Conservation (phyloP, 2,888 invertebrate species). For the Cyaniris semiargus region DNA sequence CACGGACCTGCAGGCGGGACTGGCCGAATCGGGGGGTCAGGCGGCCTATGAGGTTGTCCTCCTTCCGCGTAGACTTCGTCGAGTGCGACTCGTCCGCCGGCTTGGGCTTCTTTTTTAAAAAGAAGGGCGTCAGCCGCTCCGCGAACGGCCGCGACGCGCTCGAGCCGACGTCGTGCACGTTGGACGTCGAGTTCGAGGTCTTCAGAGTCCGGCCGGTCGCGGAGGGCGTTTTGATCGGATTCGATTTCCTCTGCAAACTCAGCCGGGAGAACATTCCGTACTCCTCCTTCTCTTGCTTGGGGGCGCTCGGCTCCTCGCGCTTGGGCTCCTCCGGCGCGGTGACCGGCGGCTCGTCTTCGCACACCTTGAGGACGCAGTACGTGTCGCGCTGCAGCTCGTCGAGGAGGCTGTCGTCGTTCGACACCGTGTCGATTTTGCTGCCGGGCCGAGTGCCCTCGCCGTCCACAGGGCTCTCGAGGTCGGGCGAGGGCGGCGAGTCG, state of each 20-base stretch:
- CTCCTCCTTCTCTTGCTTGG: slow-evolving; percentile 48
- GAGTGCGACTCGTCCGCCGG: slow-evolving; percentile 54
- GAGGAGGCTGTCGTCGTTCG: slow-evolving; percentile 70
- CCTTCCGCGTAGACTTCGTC: slow-evolving; percentile 53
- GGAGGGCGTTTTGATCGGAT: slow-evolving; percentile 65
- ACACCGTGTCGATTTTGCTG: slow-evolving; percentile 50
- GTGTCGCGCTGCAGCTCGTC: slow-evolving; percentile 69
- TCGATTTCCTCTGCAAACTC: slow-evolving; percentile 71
- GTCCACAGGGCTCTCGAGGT: slow-evolving; percentile 38
- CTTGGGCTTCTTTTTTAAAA: slow-evolving; percentile 71
- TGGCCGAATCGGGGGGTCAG: slow-evolving; percentile 73
- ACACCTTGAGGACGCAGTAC: slow-evolving; percentile 67
- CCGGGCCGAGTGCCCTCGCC: slow-evolving; percentile 40
- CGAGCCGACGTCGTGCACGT: slow-evolving; percentile 67
- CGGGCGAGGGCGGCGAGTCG: slow-evolving; percentile 40
- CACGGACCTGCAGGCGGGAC: slow-evolving; percentile 67
- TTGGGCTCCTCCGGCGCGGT: slow-evolving; percentile 42
- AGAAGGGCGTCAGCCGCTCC: slow-evolving; percentile 73
- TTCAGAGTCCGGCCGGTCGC: slow-evolving; percentile 60
- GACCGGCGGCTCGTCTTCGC: slow-evolving; percentile 60
- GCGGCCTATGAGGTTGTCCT: slow-evolving; percentile 69
- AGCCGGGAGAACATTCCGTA: slow-evolving; percentile 65
- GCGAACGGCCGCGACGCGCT: slow-evolving; percentile 61
- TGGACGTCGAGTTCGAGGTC: slow-evolving; percentile 71
- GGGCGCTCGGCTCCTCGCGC: slow-evolving; percentile 43